Base-by-base conservation (phyloP, 2,888 invertebrate species). In the Cataglyphis albicans region DNA sequence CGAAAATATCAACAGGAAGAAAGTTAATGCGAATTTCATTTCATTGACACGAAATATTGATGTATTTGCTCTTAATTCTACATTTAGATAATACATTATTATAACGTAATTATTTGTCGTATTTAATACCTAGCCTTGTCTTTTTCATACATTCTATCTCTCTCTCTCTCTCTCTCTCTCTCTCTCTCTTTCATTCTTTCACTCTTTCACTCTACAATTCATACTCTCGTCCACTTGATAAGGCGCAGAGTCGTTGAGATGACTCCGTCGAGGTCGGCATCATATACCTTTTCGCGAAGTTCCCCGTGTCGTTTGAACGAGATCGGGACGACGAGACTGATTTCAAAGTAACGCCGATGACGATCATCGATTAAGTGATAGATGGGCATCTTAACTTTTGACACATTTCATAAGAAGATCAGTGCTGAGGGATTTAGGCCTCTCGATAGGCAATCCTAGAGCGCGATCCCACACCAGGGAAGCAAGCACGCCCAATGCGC, bases 391-490 rank as follows among this genome's bases (percentile, higher is more conserved):
- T 92, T 94, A 93, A 87, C 92, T 93, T 70, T 94, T 94, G n/a
- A 92, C 90, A 38, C 91, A 87, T 84, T 94, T 94, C 91, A 94
- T 94, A 83, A 94, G 93, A 85, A 93, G 93, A 83, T 94, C 94
- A 83, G 94, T 94, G 90, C 94, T 94, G 95, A 97, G 96, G 48
- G 98, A 98, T 95, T 98, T 98, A 87, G 96, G 98, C 96, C 96
- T 97, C 95, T 98, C 98, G 88, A 98, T 96, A 67, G 98, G 98
- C 82, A 98, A 95, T 85, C 97, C 97, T 59, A 98, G 96, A 72
- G 98, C 98, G 89, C 98, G 96, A 92, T 97, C 97, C 98, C 98
- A 98, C 55, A 98, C 96, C 41, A 98, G 95, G 44, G 97, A 97
- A 1, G 98, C 96, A 91, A 97, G 95, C 25, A 97, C 97, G 87